These are phyloP conservation scores for Himalopsyche japonica DNA, from an alignment of 2,888 invertebrate genomes.

Conservation along the genomic window DNA sequence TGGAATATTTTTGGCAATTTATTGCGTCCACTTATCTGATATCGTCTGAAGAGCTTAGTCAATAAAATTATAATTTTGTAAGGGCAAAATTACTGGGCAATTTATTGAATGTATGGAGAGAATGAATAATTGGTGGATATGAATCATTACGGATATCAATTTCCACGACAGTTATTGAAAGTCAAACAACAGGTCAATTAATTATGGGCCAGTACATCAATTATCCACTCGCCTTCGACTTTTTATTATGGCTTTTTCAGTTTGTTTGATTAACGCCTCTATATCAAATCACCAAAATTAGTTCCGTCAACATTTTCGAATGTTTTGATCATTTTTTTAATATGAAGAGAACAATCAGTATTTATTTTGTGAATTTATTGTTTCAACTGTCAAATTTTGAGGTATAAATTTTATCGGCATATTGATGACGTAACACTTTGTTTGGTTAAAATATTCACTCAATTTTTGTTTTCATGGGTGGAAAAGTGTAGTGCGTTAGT, in stretches of 20 bases:
- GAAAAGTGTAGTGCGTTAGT: too few species aligned
- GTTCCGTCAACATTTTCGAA: not conserved
- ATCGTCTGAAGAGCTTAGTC: too few species aligned
- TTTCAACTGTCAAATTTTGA: too few species aligned
- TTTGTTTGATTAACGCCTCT: not conserved
- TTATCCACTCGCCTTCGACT: conserved; percentile 11
- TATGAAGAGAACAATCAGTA: not conserved
- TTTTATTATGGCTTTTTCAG: conserved; percentile 11
- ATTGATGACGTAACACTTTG: too few species aligned
- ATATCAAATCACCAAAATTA: not conserved
- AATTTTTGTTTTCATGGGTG: too few species aligned
- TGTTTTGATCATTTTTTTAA: not conserved
- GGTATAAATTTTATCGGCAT: too few species aligned
- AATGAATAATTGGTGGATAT: not conserved
- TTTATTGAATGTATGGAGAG: not conserved
- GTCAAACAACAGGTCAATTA: conserved; percentile 39
- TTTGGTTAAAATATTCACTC: too few species aligned
- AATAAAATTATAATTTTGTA: not conserved
- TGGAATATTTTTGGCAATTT: too few species aligned
- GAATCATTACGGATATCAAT: conserved; percentile 18
- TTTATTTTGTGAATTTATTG: too few species aligned
- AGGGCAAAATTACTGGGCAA: not conserved
- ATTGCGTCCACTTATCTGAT: too few species aligned
- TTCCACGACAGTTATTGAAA: conserved; percentile 29
- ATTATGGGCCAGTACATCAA: conserved; percentile 34